These are phyloP conservation scores for Acropternis orthonyx DNA, from an alignment of 2,797 vertebrate species.

Conservation along the genomic window DNA sequence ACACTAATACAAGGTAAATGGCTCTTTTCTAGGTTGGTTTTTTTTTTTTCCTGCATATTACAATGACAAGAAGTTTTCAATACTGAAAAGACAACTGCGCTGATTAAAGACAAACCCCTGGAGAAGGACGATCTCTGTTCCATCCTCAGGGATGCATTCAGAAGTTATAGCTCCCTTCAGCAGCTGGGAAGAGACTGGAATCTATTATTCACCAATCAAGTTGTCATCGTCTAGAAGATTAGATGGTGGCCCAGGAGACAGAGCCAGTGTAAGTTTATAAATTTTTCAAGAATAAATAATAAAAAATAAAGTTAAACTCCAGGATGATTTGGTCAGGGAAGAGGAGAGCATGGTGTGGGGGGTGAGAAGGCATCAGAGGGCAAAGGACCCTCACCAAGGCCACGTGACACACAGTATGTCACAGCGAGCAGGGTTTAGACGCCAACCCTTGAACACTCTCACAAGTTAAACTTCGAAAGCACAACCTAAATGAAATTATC, in stretches of 20 bases:
- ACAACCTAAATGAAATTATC: accelerated
- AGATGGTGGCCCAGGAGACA: slow-evolving; percentile 4
- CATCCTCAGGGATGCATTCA: not conserved
- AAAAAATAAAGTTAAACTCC: not conserved
- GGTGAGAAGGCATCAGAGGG: not conserved
- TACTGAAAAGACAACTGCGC: not conserved
- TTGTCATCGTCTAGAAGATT: slow-evolving; percentile 15
- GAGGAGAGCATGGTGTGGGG: too few species aligned
- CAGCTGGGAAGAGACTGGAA: slow-evolving; percentile 6
- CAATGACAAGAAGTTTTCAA: not conserved
- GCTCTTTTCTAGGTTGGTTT: not conserved
- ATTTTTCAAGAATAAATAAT: not conserved
- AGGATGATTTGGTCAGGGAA: not conserved
- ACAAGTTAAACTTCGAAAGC: not conserved
- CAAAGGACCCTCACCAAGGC: accelerated
- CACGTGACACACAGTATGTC: accelerated
- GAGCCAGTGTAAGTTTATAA: not conserved
- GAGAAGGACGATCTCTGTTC: not conserved
- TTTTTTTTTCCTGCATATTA: not conserved
- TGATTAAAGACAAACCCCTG: not conserved
- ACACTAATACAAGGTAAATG: not conserved
- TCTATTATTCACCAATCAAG: slow-evolving; percentile 37
- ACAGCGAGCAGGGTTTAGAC: accelerated
- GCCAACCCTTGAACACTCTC: not conserved
- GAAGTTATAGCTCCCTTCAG: not conserved